Base-by-base conservation (phyloP, 92 coral and sea anemone genomes). In the Epizoanthus ramosus region DNA sequence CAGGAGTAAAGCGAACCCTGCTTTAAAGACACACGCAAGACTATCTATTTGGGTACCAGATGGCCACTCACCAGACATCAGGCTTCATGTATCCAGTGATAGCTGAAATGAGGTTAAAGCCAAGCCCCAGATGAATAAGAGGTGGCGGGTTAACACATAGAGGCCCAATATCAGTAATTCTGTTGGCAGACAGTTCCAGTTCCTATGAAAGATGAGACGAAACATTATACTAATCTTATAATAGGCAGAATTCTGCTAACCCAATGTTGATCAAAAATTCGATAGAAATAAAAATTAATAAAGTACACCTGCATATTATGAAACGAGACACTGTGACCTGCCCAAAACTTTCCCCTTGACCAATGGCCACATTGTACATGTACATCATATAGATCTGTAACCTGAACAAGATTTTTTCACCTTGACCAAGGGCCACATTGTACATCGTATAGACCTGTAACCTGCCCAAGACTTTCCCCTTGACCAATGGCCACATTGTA, bases 171-270 rank as follows among this genome's bases (percentile, higher is more conserved):
- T 94, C 93, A 63, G 88, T 81, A 63, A 97, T 91, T 79, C 90
- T 86, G 84, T 97, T 97, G 19, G 98, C 98, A 22, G 98, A 91
- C 41, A 97, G 90, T 77, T 97, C 99, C 83, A 97, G 84, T 67
- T 94, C 99, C 99, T 97, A 71, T 2, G 66, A 56, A 50, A 57
- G 8, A 69, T 19, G 23, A 19, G 17, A 4, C 66, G 23, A 19
- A 37, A 13, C 57, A 39, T 14, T 72, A 8, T 33, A 39, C 18
- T 66, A 19, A 8, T 56, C 43, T 28, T 28, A 28, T 28, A 28
- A 28, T 28, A 28, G 31, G 31, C 24, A 45, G 68, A 74, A 10
- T 17, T 43, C 19, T n/a, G 35, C 10, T 24, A 17, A 5, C 31
- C 31, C 31, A 28, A 37, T 37, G 43, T 37, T 37, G 43, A 37